Percentiles rank a stretch among this genome's conserved stretches.
These are phyloP conservation scores for Clarias magur DNA, from an alignment of 2,113 vertebrate genomes.

Conservation along the genomic window DNA sequence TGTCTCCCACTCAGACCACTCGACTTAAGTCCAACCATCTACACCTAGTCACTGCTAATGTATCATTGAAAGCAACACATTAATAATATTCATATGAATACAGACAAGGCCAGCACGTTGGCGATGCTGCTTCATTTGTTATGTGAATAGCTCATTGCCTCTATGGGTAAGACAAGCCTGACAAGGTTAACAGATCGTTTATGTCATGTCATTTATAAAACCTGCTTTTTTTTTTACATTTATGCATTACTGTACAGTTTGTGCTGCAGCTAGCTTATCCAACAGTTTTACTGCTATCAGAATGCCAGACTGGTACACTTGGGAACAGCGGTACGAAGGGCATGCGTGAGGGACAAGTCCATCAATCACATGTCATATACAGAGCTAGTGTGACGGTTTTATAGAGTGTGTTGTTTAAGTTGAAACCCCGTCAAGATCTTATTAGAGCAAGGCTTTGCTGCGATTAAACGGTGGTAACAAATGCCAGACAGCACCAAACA, in stretches of 20 bases:
- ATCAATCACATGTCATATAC: constrained; percentile 69
- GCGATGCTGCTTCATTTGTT: constrained; percentile 62
- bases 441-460: constrained; percentile 68
- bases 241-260: constrained; percentile 25
- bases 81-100: constrained; percentile 50
- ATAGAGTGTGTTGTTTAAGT: constrained; percentile 72
- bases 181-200: constrained; percentile 66
- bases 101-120: constrained; percentile 44
- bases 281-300: constrained; percentile 14
- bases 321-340: constrained; percentile 63
- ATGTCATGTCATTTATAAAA: constrained; percentile 55
- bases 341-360: constrained; percentile 53
- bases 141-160: constrained; percentile 57
- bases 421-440: constrained; percentile 74
- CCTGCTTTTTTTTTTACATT: constrained; percentile 53
- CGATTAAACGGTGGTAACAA: constrained; percentile 66
- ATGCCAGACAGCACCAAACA: constrained; percentile 14
- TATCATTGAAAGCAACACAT: constrained; percentile 49
- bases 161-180: constrained; percentile 42
- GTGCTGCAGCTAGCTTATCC: not conserved
- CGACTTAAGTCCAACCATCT: constrained; percentile 13
- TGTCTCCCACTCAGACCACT: constrained; percentile 15
- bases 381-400: constrained; percentile 72
- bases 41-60: constrained; percentile 39
- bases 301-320: constrained; percentile 24